phyloP scores from a whole-genome alignment of 2,797 vertebrate genomes.

The Pseudopleuronectes americanus region DNA sequence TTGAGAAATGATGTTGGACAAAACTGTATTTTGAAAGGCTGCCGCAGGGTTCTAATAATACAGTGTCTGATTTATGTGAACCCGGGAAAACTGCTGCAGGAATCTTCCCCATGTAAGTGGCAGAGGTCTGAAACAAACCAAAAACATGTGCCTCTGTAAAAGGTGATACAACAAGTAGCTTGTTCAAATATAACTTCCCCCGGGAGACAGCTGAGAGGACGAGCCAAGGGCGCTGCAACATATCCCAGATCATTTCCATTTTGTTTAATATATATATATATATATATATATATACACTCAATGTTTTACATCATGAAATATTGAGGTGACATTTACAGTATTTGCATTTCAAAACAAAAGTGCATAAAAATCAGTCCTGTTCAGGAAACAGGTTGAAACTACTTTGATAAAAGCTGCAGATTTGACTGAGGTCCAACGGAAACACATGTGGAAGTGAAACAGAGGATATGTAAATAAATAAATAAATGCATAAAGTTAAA shows the following conservation, averaged over 20 bases:
- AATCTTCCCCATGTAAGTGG: too few species aligned
- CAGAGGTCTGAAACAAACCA: not conserved
- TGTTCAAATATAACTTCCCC: too few species aligned
- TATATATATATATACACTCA: too few species aligned
- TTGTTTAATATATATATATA: too few species aligned
- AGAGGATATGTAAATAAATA: too few species aligned
- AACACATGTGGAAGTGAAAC: not conserved
- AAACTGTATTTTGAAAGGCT: not conserved
- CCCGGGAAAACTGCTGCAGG: not conserved
- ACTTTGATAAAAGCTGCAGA: not conserved
- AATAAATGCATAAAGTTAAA: not conserved
- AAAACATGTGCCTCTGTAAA: not conserved
- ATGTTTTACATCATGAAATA: not conserved
- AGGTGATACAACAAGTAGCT: not conserved
- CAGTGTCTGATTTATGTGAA: not conserved
- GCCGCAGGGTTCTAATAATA: not conserved
- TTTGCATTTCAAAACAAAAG: not conserved
- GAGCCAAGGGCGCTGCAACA: not conserved
- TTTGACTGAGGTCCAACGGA: not conserved
- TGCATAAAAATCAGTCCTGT: not conserved
- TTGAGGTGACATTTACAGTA: not conserved
- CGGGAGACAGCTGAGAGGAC: not conserved
- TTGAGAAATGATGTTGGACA: not conserved
- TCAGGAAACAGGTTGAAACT: too few species aligned
- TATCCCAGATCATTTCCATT: not conserved